Conservation (phyloP, 1,140 invertebrate species). For the Zaprionus vittiger region DNA sequence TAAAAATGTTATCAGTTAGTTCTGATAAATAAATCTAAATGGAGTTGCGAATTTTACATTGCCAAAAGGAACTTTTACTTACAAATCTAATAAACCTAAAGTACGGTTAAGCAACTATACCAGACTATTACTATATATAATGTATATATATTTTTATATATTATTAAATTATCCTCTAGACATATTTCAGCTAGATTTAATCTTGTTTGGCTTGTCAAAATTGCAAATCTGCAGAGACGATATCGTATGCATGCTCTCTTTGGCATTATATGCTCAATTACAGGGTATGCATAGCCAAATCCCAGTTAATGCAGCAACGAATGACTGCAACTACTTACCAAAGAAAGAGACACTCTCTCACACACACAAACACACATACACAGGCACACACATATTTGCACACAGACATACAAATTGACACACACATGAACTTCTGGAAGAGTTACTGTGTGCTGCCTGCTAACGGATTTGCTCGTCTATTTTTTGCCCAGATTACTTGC, state of each 20-base stretch:
- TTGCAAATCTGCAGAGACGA: too few relatives aligned
- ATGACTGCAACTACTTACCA: constrained; percentile 46
- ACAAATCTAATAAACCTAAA: too few relatives aligned
- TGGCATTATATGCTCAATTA: not conserved
- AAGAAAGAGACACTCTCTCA: constrained; percentile 5
- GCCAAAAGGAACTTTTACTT: too few relatives aligned
- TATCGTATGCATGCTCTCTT: not conserved
- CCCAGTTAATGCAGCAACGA: constrained; percentile 77
- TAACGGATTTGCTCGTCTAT: constrained; percentile 74
- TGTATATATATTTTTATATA: too few relatives aligned
- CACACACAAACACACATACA: constrained; percentile 16
- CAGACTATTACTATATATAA: too few relatives aligned
- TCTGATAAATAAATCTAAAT: too few relatives aligned
- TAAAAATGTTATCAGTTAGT: too few relatives aligned
- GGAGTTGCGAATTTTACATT: too few relatives aligned
- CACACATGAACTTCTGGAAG: constrained; percentile 1
- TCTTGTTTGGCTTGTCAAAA: too few relatives aligned
- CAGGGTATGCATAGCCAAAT: constrained; percentile 54
- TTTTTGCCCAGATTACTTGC: constrained; percentile 62
- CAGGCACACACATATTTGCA: constrained; percentile 7
- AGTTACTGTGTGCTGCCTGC: constrained; percentile 42
- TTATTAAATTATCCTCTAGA: too few relatives aligned
- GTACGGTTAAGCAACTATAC: too few relatives aligned
- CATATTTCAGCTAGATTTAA: too few relatives aligned
- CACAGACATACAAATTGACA: constrained; percentile 1